Evolutionary conservation across 1,140 invertebrate species (phyloP).

Genomic region (Atta colombica): DNA sequence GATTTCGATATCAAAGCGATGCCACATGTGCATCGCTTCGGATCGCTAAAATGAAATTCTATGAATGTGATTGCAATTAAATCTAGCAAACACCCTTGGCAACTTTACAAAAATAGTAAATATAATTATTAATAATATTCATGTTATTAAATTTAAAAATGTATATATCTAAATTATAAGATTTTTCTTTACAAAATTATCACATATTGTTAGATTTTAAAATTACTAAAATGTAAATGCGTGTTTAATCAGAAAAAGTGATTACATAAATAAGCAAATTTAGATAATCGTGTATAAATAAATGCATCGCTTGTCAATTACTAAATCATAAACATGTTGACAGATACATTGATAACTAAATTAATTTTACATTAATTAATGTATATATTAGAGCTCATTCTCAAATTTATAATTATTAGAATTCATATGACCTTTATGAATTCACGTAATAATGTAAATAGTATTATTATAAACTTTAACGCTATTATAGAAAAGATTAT

Average conservation of each 20-base stretch:
- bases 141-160: neutral
- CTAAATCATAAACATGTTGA: neutral
- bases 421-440: neutral
- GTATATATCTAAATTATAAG: neutral
- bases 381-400: neutral
- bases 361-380: constrained; percentile 19
- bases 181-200: neutral
- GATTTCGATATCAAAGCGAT: constrained; percentile 53
- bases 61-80: neutral
- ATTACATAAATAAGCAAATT: neutral
- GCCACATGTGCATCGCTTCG: constrained; percentile 4
- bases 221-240: neutral
- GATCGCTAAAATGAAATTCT: neutral
- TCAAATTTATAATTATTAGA: neutral
- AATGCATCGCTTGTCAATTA: neutral
- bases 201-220: neutral
- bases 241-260: neutral
- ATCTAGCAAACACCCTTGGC: neutral
- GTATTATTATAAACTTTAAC: neutral
- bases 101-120: neutral
- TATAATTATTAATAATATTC: neutral
- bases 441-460: neutral
- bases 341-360: neutral
- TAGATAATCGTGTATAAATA: neutral
- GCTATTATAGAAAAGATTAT: neutral